These are phyloP conservation scores for Allygus modestus DNA, from an alignment of 2,888 invertebrate species.

Conservation along the genomic window DNA sequence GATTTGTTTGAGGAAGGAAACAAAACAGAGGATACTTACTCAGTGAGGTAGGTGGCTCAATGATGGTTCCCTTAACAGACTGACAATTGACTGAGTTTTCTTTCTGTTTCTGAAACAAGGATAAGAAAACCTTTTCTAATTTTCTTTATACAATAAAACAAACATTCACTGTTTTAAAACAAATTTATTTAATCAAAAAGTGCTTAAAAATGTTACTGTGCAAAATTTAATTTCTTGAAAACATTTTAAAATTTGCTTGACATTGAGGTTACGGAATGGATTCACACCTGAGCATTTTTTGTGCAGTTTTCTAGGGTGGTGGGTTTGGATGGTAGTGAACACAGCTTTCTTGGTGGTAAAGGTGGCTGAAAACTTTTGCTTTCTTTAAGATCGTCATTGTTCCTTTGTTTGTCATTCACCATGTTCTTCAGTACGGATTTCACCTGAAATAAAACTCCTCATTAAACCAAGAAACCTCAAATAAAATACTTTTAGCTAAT, in stretches of 20 bases:
- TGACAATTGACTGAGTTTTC: conserved; percentile 36
- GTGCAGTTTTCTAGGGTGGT: not conserved
- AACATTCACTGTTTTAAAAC: not conserved
- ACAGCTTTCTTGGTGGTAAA: conserved; percentile 49
- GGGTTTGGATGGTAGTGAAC: not conserved
- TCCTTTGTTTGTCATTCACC: not conserved
- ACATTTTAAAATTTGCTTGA: not conserved
- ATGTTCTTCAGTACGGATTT: conserved; percentile 39
- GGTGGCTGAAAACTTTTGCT: not conserved
- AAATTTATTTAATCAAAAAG: not conserved
- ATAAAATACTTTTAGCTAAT: too few relatives aligned
- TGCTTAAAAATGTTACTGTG: not conserved
- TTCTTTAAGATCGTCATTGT: not conserved
- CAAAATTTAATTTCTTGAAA: not conserved
- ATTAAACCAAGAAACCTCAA: too few relatives aligned
- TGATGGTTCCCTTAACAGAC: conserved; percentile 51
- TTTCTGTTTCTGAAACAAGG: conserved; percentile 49
- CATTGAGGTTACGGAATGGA: not conserved
- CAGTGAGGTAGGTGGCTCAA: conserved; percentile 58
- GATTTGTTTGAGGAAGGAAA: too few relatives aligned
- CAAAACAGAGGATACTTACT: conserved; percentile 48
- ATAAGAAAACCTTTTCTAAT: conserved; percentile 30
- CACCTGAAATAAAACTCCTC: conserved; percentile 15
- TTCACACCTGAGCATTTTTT: conserved; percentile 44
- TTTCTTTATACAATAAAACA: conserved; percentile 23